Base-by-base conservation (phyloP, 2,888 invertebrate genomes). In the Drosophila mimetica region DNA sequence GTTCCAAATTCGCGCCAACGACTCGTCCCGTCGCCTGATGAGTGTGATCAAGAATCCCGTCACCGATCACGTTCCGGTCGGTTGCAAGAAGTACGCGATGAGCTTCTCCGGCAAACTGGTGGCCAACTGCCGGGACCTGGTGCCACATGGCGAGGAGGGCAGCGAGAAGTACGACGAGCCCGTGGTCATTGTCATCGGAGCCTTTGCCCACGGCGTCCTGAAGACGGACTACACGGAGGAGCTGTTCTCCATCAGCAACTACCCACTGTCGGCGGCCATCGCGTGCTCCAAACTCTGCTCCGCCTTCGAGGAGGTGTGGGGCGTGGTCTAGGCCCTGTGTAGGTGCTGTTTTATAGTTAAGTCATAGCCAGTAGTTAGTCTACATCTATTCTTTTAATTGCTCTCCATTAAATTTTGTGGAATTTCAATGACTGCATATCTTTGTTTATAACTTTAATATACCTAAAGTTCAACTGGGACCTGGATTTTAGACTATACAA, bases 21-120 rank as follows among this genome's bases (percentile, higher is more conserved):
- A 98, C 90, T 96, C 96, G 0, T 95, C 97, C 0, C 95, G 96
- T 92, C 97, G 98, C 90, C 91, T 99, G 46, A 92, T 99, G 76
- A 98, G 98, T 93, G 97, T 98, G 4, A 98, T 99, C 50, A 98
- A 98, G 91, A 99, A 99, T 92, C 99, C 99, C 0, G 93, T 99
- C 0, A 96, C 96, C 6, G 95, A 97, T 90, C 98, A 99, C 92
- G 93, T 99, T 51, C 99, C 99, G 0, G 97, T 97, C 16, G 99
- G 99, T 22, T 97, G 97, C 70, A 94, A 93, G 75, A 99, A 99
- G 92, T 93, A 97, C 55, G 95, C 95, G 0, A 98, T 97, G 93
- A 98, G 98, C 8, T 98, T 97, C 91, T 95, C 96, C 75, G 95
- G 97, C 0, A 95, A 95, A 76, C 93, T 95, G 75, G 92, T 94